Conservation (phyloP, 1,140 invertebrate genomes). For the Thalassaphorura encarpata region DNA sequence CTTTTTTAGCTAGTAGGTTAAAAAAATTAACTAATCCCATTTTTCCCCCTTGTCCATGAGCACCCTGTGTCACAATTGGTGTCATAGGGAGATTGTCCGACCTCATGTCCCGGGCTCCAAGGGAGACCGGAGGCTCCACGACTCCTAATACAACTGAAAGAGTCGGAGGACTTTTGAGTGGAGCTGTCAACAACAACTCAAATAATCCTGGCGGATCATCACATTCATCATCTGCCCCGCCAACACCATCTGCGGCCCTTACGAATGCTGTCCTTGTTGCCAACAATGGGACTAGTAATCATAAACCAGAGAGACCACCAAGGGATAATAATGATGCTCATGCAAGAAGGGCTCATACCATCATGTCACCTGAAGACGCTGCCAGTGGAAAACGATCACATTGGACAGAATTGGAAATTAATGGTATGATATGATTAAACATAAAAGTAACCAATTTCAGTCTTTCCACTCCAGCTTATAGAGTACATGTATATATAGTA, state of each 20-base stretch:
- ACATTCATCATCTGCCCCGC: neutral
- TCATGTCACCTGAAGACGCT: conserved; percentile 84
- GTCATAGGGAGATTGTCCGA: too few species aligned
- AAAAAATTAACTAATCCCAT: too few species aligned
- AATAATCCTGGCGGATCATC: neutral
- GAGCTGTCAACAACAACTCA: neutral
- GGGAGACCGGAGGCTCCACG: neutral
- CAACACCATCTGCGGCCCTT: too few species aligned
- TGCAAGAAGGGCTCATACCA: conserved; percentile 67
- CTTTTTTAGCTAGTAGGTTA: too few species aligned
- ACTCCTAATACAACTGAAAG: neutral
- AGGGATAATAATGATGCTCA: too few species aligned
- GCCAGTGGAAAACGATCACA: conserved; percentile 80
- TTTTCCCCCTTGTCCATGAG: too few species aligned
- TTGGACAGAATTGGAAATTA: conserved; percentile 70
- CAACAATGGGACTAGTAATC: neutral
- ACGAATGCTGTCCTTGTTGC: too few species aligned
- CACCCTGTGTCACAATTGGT: too few species aligned
- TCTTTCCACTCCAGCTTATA: too few species aligned
- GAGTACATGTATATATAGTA: too few species aligned
- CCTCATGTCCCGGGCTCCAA: conserved; percentile 5
- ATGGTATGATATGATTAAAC: conserved; percentile 39
- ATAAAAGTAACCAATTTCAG: conserved; percentile 3
- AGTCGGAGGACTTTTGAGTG: too few species aligned
- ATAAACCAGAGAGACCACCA: neutral